Conservation (phyloP, 1,140 invertebrate genomes). For the Xylocopa sonorina region DNA sequence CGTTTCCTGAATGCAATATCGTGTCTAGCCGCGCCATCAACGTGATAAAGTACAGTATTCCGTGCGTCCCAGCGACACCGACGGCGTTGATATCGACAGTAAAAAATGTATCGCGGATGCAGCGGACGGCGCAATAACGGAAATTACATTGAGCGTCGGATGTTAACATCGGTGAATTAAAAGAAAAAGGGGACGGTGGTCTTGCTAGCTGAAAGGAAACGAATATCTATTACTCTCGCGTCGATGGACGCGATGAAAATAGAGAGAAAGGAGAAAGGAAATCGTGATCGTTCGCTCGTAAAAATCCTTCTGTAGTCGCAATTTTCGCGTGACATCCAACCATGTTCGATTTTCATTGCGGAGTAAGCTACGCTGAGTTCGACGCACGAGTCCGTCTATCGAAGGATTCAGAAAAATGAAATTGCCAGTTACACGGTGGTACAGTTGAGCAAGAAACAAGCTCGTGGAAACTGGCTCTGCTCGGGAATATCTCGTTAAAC, state of each 20-base stretch:
- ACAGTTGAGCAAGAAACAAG: neutral
- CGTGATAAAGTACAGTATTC: conserved; percentile 28
- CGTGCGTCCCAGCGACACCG: neutral
- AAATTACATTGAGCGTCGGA: neutral
- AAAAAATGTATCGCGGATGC: conserved; percentile 24
- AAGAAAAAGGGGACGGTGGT: neutral
- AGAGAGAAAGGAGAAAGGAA: neutral
- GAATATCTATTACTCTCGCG: too few relatives aligned
- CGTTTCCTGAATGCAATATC: conserved; percentile 64
- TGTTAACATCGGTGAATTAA: neutral
- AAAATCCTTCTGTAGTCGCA: neutral
- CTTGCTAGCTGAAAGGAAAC: too few relatives aligned
- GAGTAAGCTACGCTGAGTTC: conserved; percentile 56
- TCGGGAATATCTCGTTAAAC: neutral
- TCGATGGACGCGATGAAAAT: too few relatives aligned
- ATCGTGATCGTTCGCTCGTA: neutral
- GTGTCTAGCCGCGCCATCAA: conserved; percentile 27
- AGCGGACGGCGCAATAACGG: conserved; percentile 5
- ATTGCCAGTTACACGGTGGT: too few relatives aligned
- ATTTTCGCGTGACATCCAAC: neutral
- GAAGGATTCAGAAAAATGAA: conserved; percentile 64
- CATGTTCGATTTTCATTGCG: conserved; percentile 58
- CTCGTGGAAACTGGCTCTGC: neutral
- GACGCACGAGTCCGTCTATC: conserved; percentile 55
- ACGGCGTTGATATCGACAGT: conserved; percentile 19